phyloP scores from a whole-genome alignment of 2,888 invertebrate species.

The Ectemnius lituratus region DNA sequence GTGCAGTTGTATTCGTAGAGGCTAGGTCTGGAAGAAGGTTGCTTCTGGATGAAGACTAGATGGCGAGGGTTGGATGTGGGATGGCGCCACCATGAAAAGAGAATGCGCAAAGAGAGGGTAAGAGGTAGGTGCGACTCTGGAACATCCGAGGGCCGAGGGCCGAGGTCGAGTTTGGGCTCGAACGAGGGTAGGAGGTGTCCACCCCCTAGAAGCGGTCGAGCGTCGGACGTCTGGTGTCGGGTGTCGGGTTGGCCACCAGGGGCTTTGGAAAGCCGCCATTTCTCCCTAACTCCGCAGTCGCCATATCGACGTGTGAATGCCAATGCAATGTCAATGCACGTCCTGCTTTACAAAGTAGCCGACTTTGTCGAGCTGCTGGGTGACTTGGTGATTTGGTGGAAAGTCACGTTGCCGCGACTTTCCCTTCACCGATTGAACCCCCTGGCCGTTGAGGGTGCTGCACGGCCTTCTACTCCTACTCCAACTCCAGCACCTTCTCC shows the following conservation, averaged over 20 bases:
- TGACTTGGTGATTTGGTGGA: slow-evolving; percentile 46
- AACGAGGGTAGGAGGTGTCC: no score
- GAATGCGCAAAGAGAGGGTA: no score
- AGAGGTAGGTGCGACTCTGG: no score
- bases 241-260: slow-evolving; percentile 58
- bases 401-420: slow-evolving; percentile 45
- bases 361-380: slow-evolving; percentile 54
- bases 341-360: slow-evolving; percentile 64
- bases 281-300: slow-evolving; percentile 71
- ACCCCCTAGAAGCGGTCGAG: no score
- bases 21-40: no score
- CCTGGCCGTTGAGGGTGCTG: no score
- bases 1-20: no score
- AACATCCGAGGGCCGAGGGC: no score
- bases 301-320: slow-evolving; percentile 66
- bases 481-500: slow-evolving; percentile 26
- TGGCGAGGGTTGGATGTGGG: no score
- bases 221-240: slow-evolving; percentile 47
- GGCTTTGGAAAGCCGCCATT: slow-evolving; percentile 73
- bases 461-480: no score
- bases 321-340: slow-evolving; percentile 72
- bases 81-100: slow-evolving; percentile 60
- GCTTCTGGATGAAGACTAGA: no score
- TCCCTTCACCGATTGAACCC: slow-evolving; percentile 33
- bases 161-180: no score